A percentile compares a stretch with the other conserved stretches of the same genome.
These are phyloP conservation scores for Calidris pygmaea DNA, from an alignment of 2,113 vertebrate species.

Conservation along the genomic window DNA sequence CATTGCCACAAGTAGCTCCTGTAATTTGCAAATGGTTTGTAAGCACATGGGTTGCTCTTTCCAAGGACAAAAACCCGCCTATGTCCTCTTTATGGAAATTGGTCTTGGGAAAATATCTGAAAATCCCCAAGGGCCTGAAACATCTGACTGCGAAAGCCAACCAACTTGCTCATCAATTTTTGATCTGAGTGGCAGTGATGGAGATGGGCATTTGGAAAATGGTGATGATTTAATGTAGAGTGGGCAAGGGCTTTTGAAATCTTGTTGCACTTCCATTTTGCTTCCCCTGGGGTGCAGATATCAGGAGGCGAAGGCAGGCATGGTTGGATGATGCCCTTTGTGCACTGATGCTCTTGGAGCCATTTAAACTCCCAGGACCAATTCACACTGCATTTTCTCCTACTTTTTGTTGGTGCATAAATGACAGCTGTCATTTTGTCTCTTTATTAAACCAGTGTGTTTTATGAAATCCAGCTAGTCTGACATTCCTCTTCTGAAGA, in stretches of 20 bases:
- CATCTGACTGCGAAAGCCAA: fast-evolving
- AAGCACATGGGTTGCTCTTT: neutral
- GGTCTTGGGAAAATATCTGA: neutral
- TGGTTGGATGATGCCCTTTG: fast-evolving
- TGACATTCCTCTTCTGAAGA: neutral
- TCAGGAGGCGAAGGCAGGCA: neutral
- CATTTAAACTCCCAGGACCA: neutral
- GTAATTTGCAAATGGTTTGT: neutral
- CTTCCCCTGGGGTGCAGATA: neutral
- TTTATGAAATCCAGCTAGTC: neutral
- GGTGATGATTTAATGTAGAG: neutral
- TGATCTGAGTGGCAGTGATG: neutral
- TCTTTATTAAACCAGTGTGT: neutral
- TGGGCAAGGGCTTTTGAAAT: neutral
- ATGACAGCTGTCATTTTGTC: neutral
- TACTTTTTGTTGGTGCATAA: fast-evolving
- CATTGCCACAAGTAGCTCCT: neutral
- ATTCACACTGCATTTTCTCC: neutral
- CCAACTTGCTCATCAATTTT: neutral
- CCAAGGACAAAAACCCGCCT: neutral
- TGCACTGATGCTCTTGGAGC: neutral
- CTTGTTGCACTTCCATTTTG: neutral
- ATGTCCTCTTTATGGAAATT: fast-evolving
- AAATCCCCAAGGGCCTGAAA: neutral
- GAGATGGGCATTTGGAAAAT: neutral